phyloP scores from a whole-genome alignment of 2,888 invertebrate genomes.

The Halocaridina rubra region DNA sequence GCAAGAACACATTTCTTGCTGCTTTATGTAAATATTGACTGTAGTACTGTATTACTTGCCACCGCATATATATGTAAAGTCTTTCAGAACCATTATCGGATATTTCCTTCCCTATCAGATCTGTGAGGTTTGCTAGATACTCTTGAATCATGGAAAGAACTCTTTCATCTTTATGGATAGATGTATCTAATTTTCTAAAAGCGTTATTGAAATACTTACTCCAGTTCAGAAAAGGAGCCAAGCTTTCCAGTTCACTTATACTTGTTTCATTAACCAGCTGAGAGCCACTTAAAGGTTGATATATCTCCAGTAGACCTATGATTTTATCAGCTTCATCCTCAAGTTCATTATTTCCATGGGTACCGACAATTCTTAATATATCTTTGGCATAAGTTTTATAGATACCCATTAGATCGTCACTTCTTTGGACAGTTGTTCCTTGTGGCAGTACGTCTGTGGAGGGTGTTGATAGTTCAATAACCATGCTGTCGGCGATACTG shows the following conservation, averaged over 20 bases:
- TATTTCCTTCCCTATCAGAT: constrained; percentile 10
- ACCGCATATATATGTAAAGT: constrained; percentile 24
- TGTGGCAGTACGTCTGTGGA: constrained; percentile 2
- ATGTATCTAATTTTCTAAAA: constrained; percentile 16
- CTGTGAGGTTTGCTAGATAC: constrained; percentile 9
- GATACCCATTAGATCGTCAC: not conserved
- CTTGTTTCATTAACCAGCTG: constrained; percentile 11
- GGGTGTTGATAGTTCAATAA: constrained; percentile 24
- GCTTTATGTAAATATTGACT: constrained; percentile 22
- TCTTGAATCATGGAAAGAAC: constrained; percentile 35
- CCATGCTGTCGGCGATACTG: constrained; percentile 1
- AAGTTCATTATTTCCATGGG: not conserved
- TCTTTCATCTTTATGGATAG: not conserved
- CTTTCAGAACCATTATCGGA: not conserved
- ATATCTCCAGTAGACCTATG: not conserved
- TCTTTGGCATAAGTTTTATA: constrained; percentile 15
- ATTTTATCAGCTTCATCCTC: constrained; percentile 9
- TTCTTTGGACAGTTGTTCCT: constrained; percentile 11
- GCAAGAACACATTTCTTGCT: constrained; percentile 18
- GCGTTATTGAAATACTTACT: constrained; percentile 20
- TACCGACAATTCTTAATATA: constrained; percentile 21
- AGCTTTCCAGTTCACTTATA: not conserved
- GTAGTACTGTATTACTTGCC: constrained; percentile 36
- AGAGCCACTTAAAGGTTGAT: constrained; percentile 20
- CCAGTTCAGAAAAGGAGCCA: constrained; percentile 37